Evolutionary conservation across 2,797 vertebrate species (phyloP).

Genomic region (Protonibea diacanthus): DNA sequence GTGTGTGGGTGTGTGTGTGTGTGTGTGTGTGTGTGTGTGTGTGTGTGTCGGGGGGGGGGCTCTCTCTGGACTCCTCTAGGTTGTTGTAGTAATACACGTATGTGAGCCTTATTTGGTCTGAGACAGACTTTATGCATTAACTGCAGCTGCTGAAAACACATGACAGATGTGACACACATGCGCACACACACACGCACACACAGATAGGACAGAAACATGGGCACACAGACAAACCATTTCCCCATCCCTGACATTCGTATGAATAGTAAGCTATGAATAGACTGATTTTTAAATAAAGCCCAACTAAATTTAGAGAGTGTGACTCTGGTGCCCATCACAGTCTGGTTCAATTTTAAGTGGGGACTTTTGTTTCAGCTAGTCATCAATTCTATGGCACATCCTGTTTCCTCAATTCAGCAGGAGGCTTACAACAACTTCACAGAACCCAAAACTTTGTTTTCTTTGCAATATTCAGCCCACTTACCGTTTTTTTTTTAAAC

Average conservation of each 20-base stretch:
- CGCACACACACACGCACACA: conserved; percentile 23
- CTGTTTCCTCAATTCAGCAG: conserved; percentile 41
- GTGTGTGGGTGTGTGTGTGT: no score
- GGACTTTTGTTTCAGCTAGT: conserved; percentile 53
- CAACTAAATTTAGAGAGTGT: conserved; percentile 40
- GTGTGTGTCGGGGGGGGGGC: conserved; percentile 19
- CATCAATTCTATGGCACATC: conserved; percentile 45
- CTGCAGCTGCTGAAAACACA: conserved; percentile 68
- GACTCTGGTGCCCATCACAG: background rate
- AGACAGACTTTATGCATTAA: conserved; percentile 73
- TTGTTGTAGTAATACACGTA: conserved; percentile 63
- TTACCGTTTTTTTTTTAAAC: no score
- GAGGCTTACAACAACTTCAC: conserved; percentile 5
- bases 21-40: background rate
- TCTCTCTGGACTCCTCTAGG: conserved; percentile 62
- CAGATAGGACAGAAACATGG: conserved; percentile 5
- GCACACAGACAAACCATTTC: conserved; percentile 37
- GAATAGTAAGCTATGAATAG: conserved; percentile 41
- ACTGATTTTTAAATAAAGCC: conserved; percentile 12
- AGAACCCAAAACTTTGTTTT: conserved; percentile 4
- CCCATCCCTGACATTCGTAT: conserved; percentile 8
- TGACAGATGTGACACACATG: conserved; percentile 78
- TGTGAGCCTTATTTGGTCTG: conserved; percentile 60
- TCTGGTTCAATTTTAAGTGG: conserved; percentile 26
- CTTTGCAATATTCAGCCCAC: background rate